These are phyloP conservation scores for Dasyprocta punctata DNA, from an alignment of 2,113 vertebrate genomes.

Conservation along the genomic window DNA sequence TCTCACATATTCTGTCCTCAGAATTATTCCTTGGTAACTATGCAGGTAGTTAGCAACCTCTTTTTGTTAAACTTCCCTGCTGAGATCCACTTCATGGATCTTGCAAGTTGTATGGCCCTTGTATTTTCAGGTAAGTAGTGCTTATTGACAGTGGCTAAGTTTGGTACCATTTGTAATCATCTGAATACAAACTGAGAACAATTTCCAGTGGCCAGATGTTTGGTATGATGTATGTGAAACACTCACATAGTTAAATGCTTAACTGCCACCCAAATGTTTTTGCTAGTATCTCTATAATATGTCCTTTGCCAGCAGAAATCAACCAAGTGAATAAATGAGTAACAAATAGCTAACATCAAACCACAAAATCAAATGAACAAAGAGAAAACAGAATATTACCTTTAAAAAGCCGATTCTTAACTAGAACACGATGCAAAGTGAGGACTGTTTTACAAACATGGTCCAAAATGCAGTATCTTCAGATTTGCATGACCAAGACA, in stretches of 20 bases:
- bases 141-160: background rate
- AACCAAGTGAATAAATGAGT: background rate
- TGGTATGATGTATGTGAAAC: background rate
- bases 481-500: background rate
- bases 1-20: background rate
- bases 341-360: background rate
- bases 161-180: background rate
- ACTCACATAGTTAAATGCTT: constrained; percentile 11
- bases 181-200: background rate
- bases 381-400: background rate
- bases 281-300: background rate
- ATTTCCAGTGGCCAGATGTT: background rate
- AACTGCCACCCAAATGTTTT: background rate
- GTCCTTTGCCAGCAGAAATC: background rate
- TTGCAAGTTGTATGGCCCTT: background rate
- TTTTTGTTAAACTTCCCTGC: background rate
- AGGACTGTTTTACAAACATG: background rate
- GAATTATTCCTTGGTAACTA: background rate
- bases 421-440: background rate
- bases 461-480: background rate
- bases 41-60: background rate
- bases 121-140: background rate
- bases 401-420: constrained; percentile 22
- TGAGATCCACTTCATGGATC: background rate
- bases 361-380: background rate